Conservation (phyloP, 2,888 invertebrate species). For the Callyntrura sp. region DNA sequence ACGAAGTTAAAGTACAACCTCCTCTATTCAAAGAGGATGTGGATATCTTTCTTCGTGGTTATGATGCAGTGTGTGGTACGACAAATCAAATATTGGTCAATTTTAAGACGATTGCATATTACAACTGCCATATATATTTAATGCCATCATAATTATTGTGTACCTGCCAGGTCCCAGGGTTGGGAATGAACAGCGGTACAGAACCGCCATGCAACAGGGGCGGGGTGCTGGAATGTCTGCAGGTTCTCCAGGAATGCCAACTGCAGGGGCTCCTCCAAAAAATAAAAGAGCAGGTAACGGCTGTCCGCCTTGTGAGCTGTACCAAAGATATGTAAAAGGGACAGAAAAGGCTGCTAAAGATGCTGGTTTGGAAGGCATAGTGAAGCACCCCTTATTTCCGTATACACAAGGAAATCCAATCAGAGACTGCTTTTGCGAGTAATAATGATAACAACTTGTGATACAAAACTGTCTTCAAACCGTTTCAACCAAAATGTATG, state of each 20-base stretch:
- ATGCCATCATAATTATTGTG: no score
- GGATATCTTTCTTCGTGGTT: conserved; percentile 80
- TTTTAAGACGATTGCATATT: no score
- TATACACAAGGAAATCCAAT: conserved; percentile 78
- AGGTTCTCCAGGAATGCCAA: no score
- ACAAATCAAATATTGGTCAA: no score
- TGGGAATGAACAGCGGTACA: conserved; percentile 54
- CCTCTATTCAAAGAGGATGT: conserved; percentile 81
- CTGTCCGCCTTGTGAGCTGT: conserved; percentile 81
- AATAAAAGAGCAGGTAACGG: background rate
- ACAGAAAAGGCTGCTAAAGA: conserved; percentile 77
- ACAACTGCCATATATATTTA: no score
- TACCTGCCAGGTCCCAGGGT: conserved; percentile 37
- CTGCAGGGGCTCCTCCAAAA: no score
- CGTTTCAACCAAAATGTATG: no score
- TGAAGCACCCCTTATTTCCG: conserved; percentile 76
- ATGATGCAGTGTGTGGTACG: conserved; percentile 66
- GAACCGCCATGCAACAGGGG: conserved; percentile 26
- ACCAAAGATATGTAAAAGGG: conserved; percentile 70
- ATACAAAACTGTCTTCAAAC: no score
- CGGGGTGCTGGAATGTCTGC: conserved; percentile 3
- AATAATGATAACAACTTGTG: background rate
- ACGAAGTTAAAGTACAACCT: conserved; percentile 81
- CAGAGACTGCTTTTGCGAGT: conserved; percentile 81
- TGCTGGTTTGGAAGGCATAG: conserved; percentile 70